Evolutionary conservation across 2,888 invertebrate species (phyloP).

Genomic region (Epirrita christyi): DNA sequence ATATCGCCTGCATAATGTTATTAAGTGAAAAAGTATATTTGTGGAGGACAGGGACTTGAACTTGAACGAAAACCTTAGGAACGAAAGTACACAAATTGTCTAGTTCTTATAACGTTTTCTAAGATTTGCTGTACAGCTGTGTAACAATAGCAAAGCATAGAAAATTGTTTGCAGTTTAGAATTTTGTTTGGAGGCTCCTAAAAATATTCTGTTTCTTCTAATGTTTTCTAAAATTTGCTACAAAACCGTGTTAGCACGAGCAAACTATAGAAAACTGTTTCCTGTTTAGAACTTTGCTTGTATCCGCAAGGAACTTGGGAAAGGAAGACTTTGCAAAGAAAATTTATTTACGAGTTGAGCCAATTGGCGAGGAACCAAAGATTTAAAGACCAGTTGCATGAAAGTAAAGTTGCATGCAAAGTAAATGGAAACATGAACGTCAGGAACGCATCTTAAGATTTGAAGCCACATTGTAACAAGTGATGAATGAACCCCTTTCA

Average conservation of each 20-base stretch:
- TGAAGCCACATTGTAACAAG: constrained; percentile 18
- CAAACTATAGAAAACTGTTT: not conserved
- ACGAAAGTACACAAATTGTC: too few relatives aligned
- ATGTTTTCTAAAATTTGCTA: too few relatives aligned
- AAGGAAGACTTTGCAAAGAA: not conserved
- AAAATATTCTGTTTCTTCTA: too few relatives aligned
- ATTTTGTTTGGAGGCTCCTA: not conserved
- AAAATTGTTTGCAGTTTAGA: not conserved
- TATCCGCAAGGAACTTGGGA: not conserved
- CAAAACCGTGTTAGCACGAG: not conserved
- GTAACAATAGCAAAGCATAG: not conserved
- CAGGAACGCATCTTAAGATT: constrained; percentile 7
- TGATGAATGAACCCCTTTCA: constrained; percentile 32
- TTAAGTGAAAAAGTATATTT: too few relatives aligned
- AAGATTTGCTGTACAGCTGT: too few relatives aligned
- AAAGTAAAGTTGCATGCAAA: constrained; percentile 6
- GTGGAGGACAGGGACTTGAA: too few relatives aligned
- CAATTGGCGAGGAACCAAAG: constrained; percentile 5
- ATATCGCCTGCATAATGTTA: too few relatives aligned
- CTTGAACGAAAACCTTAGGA: too few relatives aligned
- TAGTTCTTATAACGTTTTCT: too few relatives aligned
- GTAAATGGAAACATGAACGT: constrained; percentile 1
- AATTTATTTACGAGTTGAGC: constrained; percentile 3
- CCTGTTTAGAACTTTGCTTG: not conserved
- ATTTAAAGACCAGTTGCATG: constrained; percentile 1